A percentile compares a stretch with the other conserved stretches of the same genome.
Conservation (phyloP, 2,888 invertebrate species). For the Cenopis cana region DNA sequence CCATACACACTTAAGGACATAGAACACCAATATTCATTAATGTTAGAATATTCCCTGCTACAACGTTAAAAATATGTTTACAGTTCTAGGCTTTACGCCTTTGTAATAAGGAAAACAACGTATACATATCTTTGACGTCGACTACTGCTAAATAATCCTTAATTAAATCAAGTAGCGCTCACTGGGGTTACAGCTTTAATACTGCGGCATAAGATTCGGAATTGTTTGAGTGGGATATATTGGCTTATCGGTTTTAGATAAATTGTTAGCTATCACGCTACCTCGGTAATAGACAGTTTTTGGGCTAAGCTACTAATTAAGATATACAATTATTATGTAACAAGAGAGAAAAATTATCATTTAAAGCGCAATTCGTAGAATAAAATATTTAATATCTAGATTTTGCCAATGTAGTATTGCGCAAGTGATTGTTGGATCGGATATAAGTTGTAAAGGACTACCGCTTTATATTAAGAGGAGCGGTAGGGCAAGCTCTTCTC, state of each 20-base stretch:
- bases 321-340: not conserved
- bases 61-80: not conserved
- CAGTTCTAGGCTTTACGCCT: not conserved
- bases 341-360: no score
- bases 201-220: not conserved
- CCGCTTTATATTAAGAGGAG: no score
- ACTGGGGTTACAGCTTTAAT: not conserved
- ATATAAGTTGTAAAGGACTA: no score
- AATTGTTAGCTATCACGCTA: constrained; percentile 31
- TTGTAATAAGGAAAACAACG: not conserved
- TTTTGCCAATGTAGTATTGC: no score
- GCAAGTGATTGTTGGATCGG: no score
- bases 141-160: constrained; percentile 31
- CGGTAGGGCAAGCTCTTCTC: no score
- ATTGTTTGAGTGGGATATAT: not conserved
- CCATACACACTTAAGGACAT: constrained; percentile 3
- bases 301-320: constrained; percentile 8
- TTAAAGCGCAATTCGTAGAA: no score
- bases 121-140: not conserved
- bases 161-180: constrained; percentile 18
- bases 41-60: constrained; percentile 8
- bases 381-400: no score
- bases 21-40: constrained; percentile 34
- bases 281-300: constrained; percentile 6
- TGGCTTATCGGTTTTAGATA: constrained; percentile 28